Evolutionary conservation across 2,888 invertebrate species (phyloP).

Genomic region (Tethea ocularis): DNA sequence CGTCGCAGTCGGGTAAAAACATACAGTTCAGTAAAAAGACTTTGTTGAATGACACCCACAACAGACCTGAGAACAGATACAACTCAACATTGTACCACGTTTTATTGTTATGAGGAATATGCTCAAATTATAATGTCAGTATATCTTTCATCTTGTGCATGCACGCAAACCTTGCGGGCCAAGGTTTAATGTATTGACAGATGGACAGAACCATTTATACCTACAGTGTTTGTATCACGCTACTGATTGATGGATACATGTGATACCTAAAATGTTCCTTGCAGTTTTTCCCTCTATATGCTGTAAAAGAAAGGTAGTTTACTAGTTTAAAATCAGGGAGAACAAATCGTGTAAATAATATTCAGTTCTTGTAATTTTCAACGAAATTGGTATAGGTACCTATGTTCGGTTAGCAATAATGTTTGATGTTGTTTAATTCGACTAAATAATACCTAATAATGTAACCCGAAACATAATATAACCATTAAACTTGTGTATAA

Average conservation of each 20-base stretch:
- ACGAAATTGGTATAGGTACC: too few relatives aligned
- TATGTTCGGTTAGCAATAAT: background rate
- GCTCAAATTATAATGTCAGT: conserved; percentile 52
- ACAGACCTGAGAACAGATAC: conserved; percentile 36
- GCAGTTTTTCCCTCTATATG: too few relatives aligned
- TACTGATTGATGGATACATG: conserved; percentile 36
- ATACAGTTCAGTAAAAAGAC: conserved; percentile 41
- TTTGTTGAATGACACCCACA: conserved; percentile 33
- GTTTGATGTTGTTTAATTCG: background rate
- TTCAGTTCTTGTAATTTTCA: too few relatives aligned
- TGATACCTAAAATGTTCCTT: conserved; percentile 15
- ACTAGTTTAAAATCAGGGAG: background rate
- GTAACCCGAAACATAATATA: background rate
- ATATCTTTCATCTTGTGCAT: conserved; percentile 47
- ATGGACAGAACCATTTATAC: conserved; percentile 57
- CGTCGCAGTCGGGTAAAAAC: too few relatives aligned
- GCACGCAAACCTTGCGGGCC: conserved; percentile 56
- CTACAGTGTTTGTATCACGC: conserved; percentile 8
- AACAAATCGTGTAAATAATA: too few relatives aligned
- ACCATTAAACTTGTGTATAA: conserved; percentile 17
- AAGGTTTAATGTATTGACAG: conserved; percentile 53
- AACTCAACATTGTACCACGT: conserved; percentile 51
- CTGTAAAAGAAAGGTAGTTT: too few relatives aligned
- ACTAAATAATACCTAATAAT: background rate
- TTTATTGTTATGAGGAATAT: conserved; percentile 51